phyloP scores from a whole-genome alignment of 2,888 invertebrate species.

The Dolomedes plantarius region DNA sequence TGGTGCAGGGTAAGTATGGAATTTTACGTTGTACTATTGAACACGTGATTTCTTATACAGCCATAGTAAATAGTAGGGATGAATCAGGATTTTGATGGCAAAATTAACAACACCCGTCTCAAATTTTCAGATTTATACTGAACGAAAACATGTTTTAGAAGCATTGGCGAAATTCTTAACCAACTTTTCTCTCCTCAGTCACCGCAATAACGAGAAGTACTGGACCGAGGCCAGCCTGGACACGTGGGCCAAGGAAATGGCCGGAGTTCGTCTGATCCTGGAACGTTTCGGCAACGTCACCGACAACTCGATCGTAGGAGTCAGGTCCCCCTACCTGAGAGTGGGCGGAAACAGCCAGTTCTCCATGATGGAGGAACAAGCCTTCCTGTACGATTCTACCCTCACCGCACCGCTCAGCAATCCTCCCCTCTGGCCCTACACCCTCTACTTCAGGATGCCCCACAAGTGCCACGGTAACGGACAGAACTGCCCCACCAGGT shows the following conservation, averaged over 20 bases:
- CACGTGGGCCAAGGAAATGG: constrained; percentile 96
- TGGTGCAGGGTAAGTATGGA: too few species aligned
- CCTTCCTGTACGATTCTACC: constrained; percentile 95
- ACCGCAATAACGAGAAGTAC: constrained; percentile 93
- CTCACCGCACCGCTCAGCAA: constrained; percentile 92
- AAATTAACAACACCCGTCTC: too few species aligned
- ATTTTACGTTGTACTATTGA: too few species aligned
- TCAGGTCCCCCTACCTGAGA: constrained; percentile 90
- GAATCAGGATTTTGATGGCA: too few species aligned
- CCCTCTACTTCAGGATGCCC: constrained; percentile 95
- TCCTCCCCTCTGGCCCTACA: constrained; percentile 97
- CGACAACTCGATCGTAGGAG: constrained; percentile 91
- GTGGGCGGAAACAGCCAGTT: constrained; percentile 96
- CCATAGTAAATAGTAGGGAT: too few species aligned
- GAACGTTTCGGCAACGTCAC: constrained; percentile 90
- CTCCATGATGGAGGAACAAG: constrained; percentile 97
- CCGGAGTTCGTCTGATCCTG: constrained; percentile 87
- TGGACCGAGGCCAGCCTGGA: constrained; percentile 92
- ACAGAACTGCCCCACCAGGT: constrained; percentile 89
- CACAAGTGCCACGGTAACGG: constrained; percentile 86
- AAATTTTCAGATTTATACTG: too few species aligned
- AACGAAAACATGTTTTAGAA: too few species aligned
- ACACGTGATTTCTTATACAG: too few species aligned
- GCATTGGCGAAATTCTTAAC: too few species aligned
- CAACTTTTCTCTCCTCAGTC: too few species aligned